Percentiles rank a stretch among this genome's conserved stretches.
Evolutionary conservation across 2,888 invertebrate species (phyloP).

Genomic region (Alviniconcha strummeri): DNA sequence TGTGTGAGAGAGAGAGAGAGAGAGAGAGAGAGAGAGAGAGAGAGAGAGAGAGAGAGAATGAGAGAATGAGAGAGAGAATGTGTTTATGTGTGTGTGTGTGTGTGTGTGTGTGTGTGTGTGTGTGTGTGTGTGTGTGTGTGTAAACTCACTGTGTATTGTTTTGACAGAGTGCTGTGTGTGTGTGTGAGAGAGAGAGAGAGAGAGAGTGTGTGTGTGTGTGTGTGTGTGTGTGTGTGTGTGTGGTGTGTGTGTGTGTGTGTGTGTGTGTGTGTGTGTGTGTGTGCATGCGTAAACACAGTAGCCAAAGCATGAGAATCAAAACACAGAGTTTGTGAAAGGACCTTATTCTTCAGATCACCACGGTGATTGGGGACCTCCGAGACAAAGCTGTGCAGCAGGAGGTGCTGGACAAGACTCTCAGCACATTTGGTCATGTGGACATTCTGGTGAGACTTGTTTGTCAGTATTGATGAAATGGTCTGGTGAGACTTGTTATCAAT

Average conservation of each 20-base stretch:
- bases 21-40: too few species aligned
- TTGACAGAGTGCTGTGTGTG: neutral
- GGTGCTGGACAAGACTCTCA: conserved; percentile 83
- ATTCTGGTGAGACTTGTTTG: conserved; percentile 38
- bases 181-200: neutral
- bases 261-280: neutral
- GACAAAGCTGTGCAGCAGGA: conserved; percentile 83
- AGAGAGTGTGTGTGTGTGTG: neutral
- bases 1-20: too few species aligned
- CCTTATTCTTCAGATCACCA: conserved; percentile 46
- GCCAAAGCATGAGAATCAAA: neutral
- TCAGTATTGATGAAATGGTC: too few species aligned
- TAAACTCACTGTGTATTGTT: neutral
- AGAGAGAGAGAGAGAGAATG: too few species aligned
- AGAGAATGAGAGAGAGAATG: too few species aligned
- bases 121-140: conserved; percentile 2
- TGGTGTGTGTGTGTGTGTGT: neutral
- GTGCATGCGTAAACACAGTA: neutral
- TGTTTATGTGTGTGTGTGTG: neutral
- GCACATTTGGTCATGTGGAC: conserved; percentile 73
- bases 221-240: neutral
- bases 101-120: neutral
- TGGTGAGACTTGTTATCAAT: too few species aligned
- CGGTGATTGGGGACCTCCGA: conserved; percentile 74
- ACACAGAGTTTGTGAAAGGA: neutral